Conservation (phyloP, 2,113 vertebrate genomes). For the Turdus rufiventris region DNA sequence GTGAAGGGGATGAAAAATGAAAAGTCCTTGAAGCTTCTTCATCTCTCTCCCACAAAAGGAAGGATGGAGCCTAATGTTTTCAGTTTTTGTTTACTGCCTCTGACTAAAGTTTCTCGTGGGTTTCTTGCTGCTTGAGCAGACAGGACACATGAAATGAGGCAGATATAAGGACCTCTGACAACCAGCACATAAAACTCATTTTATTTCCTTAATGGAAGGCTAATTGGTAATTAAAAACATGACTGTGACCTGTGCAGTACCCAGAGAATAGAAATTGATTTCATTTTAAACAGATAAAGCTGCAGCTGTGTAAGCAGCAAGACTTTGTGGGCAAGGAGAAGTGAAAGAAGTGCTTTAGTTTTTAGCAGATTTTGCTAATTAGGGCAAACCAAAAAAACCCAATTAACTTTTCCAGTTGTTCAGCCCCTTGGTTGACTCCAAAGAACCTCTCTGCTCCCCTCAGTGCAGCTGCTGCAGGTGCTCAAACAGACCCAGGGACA, state of each 20-base stretch:
- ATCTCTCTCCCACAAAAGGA: neutral
- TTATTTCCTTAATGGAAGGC: slow-evolving; percentile 51
- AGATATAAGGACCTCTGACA: slow-evolving; percentile 32
- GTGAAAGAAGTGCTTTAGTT: neutral
- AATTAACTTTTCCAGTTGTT: neutral
- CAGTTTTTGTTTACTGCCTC: neutral
- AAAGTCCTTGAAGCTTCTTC: slow-evolving; percentile 1
- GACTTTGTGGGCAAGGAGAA: neutral
- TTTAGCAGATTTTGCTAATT: neutral
- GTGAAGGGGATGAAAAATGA: slow-evolving; percentile 15
- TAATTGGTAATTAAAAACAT: slow-evolving; percentile 61
- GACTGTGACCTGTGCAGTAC: slow-evolving; percentile 21
- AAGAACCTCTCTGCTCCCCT: neutral
- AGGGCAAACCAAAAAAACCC: neutral
- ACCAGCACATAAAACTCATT: slow-evolving; percentile 38
- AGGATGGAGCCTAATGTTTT: neutral
- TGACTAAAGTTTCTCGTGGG: neutral
- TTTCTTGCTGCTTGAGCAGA: neutral
- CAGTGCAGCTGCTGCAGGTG: neutral
- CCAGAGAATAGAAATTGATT: slow-evolving; percentile 28
- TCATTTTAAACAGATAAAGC: slow-evolving; percentile 15
- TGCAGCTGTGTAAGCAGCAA: neutral
- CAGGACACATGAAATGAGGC: neutral
- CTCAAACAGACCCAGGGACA: neutral
- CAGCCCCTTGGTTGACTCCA: neutral